Base-by-base conservation (phyloP, 2,113 vertebrate species). In the Nycticebus coucang region DNA sequence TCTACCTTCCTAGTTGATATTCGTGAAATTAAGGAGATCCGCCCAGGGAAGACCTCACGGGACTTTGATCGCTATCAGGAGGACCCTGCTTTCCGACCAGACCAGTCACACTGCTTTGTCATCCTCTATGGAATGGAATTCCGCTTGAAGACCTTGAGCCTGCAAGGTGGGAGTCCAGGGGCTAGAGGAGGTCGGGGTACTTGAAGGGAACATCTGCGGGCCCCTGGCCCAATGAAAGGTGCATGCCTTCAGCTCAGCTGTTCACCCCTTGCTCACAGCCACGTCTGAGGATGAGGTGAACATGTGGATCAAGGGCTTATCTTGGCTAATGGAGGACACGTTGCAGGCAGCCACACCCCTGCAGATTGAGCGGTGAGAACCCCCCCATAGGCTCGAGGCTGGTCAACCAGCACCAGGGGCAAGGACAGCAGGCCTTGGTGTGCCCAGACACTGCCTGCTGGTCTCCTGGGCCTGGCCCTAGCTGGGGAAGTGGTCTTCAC, bases 251-350 rank as follows among this genome's bases (percentile, higher is more conserved):
- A n/a, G 85, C 78, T 66, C 66, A 72, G 82, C 80, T 80, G 55
- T 41, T 75, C 45, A 1, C 75, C n/a, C 12, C 84, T 90, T 0
- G 74, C 93, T 91, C 59, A 26, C 97, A 99, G 99, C 99, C 30
- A 99, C 99, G 0, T 99, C 99, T 0, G 99, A 99, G 96, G 99
- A 99, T 1, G 99, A 99, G 98, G 99, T 99, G 98, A 99, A 98
- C 72, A 99, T 99, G 99, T 99, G 99, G 99, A 99, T 99, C 97
- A 99, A 99, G 97, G 99, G 99, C n/a, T 98, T 99, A 95, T 99
- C 98, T 95, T 99, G 99, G 99, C 98, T 99, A 92, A 98, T 99
- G 97, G 98, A 98, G 2, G 99, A 99, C 95, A 99, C 99, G 0
- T 96, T 99, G 7, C 98, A 99, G 93, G 99, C 99, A 19, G 98